Evolutionary conservation across 1,140 invertebrate genomes (phyloP).

Genomic region (Pseudomyrmex flavicornis): DNA sequence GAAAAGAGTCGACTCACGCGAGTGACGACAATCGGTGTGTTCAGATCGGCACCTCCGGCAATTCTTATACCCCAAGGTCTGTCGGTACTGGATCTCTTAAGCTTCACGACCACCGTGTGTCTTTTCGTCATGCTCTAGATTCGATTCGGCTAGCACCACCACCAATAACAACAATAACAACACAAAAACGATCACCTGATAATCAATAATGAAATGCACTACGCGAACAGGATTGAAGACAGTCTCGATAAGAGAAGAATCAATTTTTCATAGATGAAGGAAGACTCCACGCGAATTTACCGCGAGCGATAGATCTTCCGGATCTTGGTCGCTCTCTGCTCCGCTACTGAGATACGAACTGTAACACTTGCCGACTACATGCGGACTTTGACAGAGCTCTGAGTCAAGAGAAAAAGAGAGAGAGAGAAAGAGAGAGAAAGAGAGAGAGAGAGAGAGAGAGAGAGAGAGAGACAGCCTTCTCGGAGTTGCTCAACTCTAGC

Average conservation of each 20-base stretch:
- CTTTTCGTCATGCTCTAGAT: constrained; percentile 85
- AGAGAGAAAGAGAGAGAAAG: constrained; percentile 40
- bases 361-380: constrained; percentile 58
- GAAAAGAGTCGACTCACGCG: constrained; percentile 89
- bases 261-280: background rate
- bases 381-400: constrained; percentile 82
- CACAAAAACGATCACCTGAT: constrained; percentile 10
- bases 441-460: constrained; percentile 46
- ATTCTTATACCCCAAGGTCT: constrained; percentile 96
- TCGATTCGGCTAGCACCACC: constrained; percentile 30
- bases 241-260: background rate
- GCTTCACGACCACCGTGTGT: constrained; percentile 90
- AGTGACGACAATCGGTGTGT: constrained; percentile 95
- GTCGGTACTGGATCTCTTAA: constrained; percentile 90
- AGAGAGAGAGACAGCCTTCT: constrained; percentile 53
- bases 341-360: constrained; percentile 63
- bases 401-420: constrained; percentile 53
- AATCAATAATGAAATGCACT: constrained; percentile 16
- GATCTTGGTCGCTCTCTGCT: constrained; percentile 59
- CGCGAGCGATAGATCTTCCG: constrained; percentile 48
- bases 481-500: constrained; percentile 75
- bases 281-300: constrained; percentile 20
- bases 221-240: background rate
- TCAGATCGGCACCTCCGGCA: constrained; percentile 95
- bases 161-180: constrained; percentile 39